Evolutionary conservation across 1,140 invertebrate species (phyloP).

Genomic region (Megalonaias nervosa): DNA sequence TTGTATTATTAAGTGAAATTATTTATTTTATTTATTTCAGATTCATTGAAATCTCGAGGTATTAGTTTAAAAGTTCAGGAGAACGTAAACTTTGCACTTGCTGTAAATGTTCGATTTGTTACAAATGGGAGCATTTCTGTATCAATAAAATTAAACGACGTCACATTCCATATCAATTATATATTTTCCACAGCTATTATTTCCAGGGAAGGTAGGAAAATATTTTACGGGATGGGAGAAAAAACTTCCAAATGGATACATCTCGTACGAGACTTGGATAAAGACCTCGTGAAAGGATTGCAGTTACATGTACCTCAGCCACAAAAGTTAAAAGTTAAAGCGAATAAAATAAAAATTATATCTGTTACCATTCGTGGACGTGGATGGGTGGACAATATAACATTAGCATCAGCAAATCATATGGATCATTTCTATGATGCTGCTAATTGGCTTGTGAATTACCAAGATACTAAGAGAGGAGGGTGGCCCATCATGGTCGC

Average conservation of each 20-base stretch:
- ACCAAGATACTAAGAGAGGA: conserved; percentile 91
- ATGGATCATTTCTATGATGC: conserved; percentile 93
- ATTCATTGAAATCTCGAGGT: conserved; percentile 78
- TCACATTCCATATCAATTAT: conserved; percentile 87
- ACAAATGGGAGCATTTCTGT: conserved; percentile 88
- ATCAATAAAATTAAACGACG: conserved; percentile 80
- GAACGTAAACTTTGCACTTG: conserved; percentile 75
- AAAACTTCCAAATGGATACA: conserved; percentile 81
- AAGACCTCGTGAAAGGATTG: conserved; percentile 93
- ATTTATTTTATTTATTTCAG: conserved; percentile 52
- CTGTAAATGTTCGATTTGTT: conserved; percentile 80
- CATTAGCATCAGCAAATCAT: conserved; percentile 74
- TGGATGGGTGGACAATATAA: conserved; percentile 74
- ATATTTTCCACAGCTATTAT: conserved; percentile 83
- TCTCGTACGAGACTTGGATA: conserved; percentile 88
- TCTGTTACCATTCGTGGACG: conserved; percentile 79
- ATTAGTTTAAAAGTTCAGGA: conserved; percentile 82
- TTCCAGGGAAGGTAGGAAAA: conserved; percentile 78
- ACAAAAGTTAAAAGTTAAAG: conserved; percentile 30
- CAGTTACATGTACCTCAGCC: conserved; percentile 61
- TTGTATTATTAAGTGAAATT: not conserved
- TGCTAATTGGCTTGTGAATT: conserved; percentile 92
- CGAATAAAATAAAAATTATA: conserved; percentile 50
- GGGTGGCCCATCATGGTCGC: conserved; percentile 97
- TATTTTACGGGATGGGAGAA: conserved; percentile 90